Evolutionary conservation across 2,888 invertebrate genomes (phyloP).

Genomic region (Pogonocherus hispidulus): DNA sequence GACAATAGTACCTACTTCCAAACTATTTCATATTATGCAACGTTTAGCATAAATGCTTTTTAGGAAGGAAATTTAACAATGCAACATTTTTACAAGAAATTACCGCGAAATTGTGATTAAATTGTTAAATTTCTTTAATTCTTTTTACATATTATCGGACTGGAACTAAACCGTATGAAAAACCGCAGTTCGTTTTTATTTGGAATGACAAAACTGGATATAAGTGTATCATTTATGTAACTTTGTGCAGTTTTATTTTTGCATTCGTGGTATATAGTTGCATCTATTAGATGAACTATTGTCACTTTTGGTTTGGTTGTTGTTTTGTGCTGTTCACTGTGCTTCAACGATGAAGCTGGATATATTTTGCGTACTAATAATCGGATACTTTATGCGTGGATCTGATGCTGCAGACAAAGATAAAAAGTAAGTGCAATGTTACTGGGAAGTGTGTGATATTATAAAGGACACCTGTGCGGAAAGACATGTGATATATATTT

Average conservation of each 20-base stretch:
- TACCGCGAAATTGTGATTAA: slow-evolving; percentile 29
- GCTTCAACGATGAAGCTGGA: slow-evolving; percentile 46
- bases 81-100: slow-evolving; percentile 27
- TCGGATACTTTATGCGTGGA: slow-evolving; percentile 44
- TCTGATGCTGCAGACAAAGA: slow-evolving; percentile 38
- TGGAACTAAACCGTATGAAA: slow-evolving; percentile 20
- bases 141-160: slow-evolving; percentile 27
- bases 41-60: slow-evolving; percentile 30
- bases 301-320: not conserved
- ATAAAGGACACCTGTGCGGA: slow-evolving; percentile 6
- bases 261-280: slow-evolving; percentile 24
- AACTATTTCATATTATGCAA: slow-evolving; percentile 28
- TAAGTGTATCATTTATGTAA: slow-evolving; percentile 28
- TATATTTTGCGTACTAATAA: slow-evolving; percentile 43
- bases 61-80: slow-evolving; percentile 28
- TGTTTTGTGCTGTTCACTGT: slow-evolving; percentile 23
- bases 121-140: slow-evolving; percentile 29
- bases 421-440: slow-evolving; percentile 41
- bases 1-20: not conserved
- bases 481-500: not conserved
- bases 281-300: slow-evolving; percentile 4
- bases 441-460: not conserved
- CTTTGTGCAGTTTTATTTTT: slow-evolving; percentile 23
- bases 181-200: slow-evolving; percentile 28
- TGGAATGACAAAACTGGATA: slow-evolving; percentile 25